Evolutionary conservation across 2,797 vertebrate species (phyloP).

Genomic region (Epinephelus awoara): DNA sequence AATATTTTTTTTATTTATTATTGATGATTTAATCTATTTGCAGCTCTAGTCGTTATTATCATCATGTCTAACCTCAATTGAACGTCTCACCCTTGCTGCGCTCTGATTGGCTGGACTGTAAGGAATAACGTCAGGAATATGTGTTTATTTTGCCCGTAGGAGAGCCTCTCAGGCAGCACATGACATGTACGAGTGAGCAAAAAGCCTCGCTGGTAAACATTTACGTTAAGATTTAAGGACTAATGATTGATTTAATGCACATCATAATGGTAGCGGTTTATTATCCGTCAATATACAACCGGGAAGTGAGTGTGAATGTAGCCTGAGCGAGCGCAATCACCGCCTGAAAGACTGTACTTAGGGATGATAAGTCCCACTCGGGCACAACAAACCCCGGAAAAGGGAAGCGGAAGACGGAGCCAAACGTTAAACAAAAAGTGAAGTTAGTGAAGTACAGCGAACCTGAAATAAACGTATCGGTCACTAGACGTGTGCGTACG

Average conservation of each 20-base stretch:
- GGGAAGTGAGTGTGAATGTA: rapidly evolving
- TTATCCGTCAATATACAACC: rapidly evolving
- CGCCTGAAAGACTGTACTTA: conserved; percentile 1
- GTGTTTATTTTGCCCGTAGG: rapidly evolving
- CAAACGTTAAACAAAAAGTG: conserved; percentile 25
- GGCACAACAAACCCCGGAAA: conserved; percentile 77
- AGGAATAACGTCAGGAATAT: rapidly evolving
- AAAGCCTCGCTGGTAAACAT: rapidly evolving
- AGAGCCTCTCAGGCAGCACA: rapidly evolving
- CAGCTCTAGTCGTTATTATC: rapidly evolving
- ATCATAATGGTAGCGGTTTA: rapidly evolving
- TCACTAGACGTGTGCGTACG: rapidly evolving
- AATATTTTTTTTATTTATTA: background rate
- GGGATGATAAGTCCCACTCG: rapidly evolving
- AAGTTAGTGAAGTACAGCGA: conserved; percentile 28
- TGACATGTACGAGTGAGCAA: rapidly evolving
- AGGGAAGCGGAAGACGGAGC: conserved; percentile 66
- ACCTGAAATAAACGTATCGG: background rate
- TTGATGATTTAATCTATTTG: background rate
- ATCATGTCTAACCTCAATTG: background rate
- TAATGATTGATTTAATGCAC: rapidly evolving
- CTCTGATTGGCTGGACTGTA: conserved; percentile 55
- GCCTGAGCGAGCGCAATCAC: rapidly evolving
- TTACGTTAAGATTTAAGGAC: background rate
- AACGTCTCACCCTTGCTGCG: background rate